Conservation (phyloP, 2,888 invertebrate species). For the Merodon equestris region DNA sequence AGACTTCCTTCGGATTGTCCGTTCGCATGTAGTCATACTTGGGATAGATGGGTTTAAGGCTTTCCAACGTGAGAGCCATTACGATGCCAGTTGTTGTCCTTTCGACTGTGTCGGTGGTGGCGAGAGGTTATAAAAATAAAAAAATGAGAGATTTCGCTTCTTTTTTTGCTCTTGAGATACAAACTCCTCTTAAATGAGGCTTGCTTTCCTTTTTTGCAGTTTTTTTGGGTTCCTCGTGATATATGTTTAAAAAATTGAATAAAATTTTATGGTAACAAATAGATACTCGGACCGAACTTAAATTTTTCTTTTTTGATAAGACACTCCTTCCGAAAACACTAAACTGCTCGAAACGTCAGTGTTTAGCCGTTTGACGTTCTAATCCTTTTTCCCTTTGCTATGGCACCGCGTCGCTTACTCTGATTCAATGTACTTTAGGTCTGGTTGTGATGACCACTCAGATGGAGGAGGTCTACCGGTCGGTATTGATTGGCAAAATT, state of each 20-base stretch:
- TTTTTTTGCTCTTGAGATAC: conserved; percentile 2
- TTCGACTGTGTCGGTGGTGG: too few relatives aligned
- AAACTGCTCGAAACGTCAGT: conserved; percentile 6
- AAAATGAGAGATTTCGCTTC: conserved; percentile 2
- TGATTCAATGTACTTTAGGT: conserved; percentile 80
- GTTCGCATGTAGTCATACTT: conserved; percentile 56
- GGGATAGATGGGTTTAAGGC: conserved; percentile 45
- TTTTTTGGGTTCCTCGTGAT: too few relatives aligned
- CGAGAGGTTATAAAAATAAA: too few relatives aligned
- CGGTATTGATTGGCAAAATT: conserved; percentile 90
- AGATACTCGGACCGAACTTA: conserved; percentile 30
- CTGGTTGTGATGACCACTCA: conserved; percentile 91
- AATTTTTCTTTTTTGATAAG: conserved; percentile 18
- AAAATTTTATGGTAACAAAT: conserved; percentile 28
- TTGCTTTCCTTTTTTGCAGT: too few relatives aligned
- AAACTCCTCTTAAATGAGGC: conserved; percentile 57
- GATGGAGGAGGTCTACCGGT: conserved; percentile 90
- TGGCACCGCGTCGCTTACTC: conserved; percentile 18
- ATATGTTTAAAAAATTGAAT: neutral
- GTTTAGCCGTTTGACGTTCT: conserved; percentile 35
- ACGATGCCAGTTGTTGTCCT: neutral
- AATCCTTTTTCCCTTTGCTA: neutral
- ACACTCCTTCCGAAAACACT: conserved; percentile 10
- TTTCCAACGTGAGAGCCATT: conserved; percentile 50
- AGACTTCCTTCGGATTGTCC: conserved; percentile 31